These are phyloP conservation scores for Neoseiulus cucumeris DNA, from an alignment of 1,140 invertebrate genomes.

Conservation along the genomic window DNA sequence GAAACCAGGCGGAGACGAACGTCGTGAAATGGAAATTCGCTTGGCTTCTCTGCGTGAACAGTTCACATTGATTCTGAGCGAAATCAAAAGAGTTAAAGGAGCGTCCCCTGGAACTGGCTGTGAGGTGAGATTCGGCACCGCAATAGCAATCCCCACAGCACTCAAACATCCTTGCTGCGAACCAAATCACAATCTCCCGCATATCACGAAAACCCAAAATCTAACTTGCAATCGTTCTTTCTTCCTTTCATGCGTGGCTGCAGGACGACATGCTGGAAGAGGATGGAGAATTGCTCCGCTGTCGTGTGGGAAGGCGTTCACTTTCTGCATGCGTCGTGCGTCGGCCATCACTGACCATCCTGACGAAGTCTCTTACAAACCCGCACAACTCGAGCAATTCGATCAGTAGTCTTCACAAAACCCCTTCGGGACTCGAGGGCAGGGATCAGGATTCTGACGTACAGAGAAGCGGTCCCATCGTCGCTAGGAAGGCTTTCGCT, in stretches of 20 bases:
- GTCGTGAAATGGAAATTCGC: constrained; percentile 2
- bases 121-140: not conserved
- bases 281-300: not conserved
- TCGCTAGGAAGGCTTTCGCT: constrained; percentile 1
- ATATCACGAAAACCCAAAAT: too few species aligned
- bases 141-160: too few species aligned
- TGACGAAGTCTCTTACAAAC: constrained; percentile 4
- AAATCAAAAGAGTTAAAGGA: constrained; percentile 6
- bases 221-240: too few species aligned
- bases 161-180: too few species aligned
- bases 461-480: not conserved
- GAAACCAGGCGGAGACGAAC: not conserved
- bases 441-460: not conserved
- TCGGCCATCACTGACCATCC: not conserved
- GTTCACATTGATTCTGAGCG: constrained; percentile 6
- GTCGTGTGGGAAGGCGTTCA: not conserved
- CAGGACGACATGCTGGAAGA: constrained; percentile 10
- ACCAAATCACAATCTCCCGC: too few species aligned
- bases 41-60: not conserved
- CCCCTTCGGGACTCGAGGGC: not conserved
- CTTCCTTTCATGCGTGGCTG: not conserved
- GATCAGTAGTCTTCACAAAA: constrained; percentile 6
- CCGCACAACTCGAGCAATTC: constrained; percentile 8
- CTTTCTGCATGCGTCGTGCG: not conserved
- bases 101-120: not conserved